Base-by-base conservation (phyloP, 2,797 vertebrate species). In the Florisuga fusca region DNA sequence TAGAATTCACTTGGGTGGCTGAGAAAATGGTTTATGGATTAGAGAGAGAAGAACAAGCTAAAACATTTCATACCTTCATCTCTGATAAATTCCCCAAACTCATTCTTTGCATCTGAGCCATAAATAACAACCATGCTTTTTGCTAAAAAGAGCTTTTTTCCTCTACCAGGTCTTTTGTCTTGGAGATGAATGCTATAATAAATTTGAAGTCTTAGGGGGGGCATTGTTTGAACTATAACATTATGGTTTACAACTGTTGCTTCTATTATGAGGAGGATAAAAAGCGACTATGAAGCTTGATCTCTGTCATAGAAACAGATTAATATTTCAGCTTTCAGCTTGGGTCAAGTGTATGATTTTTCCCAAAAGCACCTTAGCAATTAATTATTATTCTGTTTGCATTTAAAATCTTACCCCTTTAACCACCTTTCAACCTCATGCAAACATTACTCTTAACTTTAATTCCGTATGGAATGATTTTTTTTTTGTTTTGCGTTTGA, bases 11-110 rank as follows among this genome's bases (percentile, higher is more conserved):
- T 98, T 98, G 98, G 98, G 98, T 98, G 98, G 98, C 98, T 98
- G 97, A 97, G 98, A 98, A 98, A 98, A 98, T 98, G 98, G 98
- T 98, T 98, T 98, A 98, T 98, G 98, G 98, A 98, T 98, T 98
- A 98, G 98, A 98, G 97, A 97, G 98, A 98, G 97, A 98, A 98
- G 98, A 98, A 98, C 98, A 98, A 98, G 98, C 98, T 98, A 98
- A 98, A 98, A 98, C 98, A 98, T 98, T 98, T 98, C 98, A 98
- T 98, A 98, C 98, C 97, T 98, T 98, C 98, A 98, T 98, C 97
- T 98, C 98, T 98, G 98, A 98, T 98, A 98, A 98, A 98, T 98
- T 98, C 98, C 98, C 98, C 97, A 98, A 98, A 98, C 98, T 98
- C 98, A 98, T 98, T 98, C 98, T 98, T 98, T 97, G 98, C 98